These are phyloP conservation scores for Alexandromys fortis DNA, from an alignment of 2,113 vertebrate species.

Conservation along the genomic window DNA sequence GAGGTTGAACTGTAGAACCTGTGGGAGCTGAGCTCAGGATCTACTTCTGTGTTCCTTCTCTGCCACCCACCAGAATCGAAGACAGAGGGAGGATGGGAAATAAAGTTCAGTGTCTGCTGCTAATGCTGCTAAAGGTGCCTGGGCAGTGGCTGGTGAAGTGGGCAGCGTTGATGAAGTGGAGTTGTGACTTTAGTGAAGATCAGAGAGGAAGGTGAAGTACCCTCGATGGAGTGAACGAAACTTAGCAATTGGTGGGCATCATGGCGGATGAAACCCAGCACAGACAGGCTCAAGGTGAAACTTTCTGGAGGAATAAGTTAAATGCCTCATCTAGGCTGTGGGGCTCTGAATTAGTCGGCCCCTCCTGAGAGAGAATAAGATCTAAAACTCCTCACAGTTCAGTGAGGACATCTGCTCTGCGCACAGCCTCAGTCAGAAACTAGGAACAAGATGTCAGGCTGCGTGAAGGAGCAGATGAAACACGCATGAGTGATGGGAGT, in stretches of 20 bases:
- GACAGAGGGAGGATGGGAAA: background rate
- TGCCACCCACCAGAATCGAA: background rate
- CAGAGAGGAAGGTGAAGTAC: background rate
- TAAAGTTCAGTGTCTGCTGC: rapidly evolving
- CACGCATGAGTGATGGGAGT: constrained; percentile 24
- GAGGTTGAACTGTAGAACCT: rapidly evolving
- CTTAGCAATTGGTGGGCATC: background rate
- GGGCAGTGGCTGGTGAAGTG: background rate
- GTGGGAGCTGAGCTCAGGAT: background rate
- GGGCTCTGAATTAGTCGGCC: constrained; percentile 34
- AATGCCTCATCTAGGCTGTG: background rate
- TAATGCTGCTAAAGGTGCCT: background rate
- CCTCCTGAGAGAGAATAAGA: constrained; percentile 65
- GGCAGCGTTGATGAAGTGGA: background rate
- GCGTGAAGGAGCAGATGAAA: background rate
- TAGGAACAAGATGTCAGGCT: constrained; percentile 48
- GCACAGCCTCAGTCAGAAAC: constrained; percentile 37
- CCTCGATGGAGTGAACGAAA: background rate
- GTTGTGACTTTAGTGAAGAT: background rate
- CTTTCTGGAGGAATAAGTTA: constrained; percentile 44
- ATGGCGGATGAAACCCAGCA: background rate
- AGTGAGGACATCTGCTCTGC: constrained; percentile 67
- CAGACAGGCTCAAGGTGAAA: background rate
- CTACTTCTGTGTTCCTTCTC: rapidly evolving
- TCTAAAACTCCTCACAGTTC: constrained; percentile 53